phyloP scores from a whole-genome alignment of 2,888 invertebrate genomes.

The Meiosimyza decipiens region DNA sequence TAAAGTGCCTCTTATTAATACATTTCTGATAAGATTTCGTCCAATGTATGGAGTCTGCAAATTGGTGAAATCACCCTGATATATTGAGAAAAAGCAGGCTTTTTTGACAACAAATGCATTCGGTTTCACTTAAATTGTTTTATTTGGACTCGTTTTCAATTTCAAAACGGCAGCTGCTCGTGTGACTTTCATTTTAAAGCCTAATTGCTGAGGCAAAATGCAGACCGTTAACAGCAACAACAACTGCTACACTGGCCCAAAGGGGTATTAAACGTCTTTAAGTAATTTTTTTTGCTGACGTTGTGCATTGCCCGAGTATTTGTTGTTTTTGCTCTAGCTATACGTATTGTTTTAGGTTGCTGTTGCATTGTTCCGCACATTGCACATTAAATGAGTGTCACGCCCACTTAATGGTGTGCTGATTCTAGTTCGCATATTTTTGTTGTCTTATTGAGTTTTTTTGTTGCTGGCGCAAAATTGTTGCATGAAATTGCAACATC shows the following conservation, averaged over 20 bases:
- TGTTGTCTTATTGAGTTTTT: not conserved
- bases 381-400: slow-evolving; percentile 48
- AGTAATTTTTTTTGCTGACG: too few relatives aligned
- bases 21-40: too few relatives aligned
- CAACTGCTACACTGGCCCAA: not conserved
- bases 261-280: too few relatives aligned
- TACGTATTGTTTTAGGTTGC: not conserved
- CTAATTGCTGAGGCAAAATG: slow-evolving; percentile 11
- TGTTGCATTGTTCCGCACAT: slow-evolving; percentile 44
- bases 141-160: too few relatives aligned
- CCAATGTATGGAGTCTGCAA: too few relatives aligned
- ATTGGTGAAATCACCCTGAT: too few relatives aligned
- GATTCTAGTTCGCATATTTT: slow-evolving; percentile 44
- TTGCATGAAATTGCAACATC: too few relatives aligned
- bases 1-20: too few relatives aligned
- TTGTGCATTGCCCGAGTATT: not conserved
- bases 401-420: slow-evolving; percentile 50
- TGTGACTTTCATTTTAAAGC: slow-evolving; percentile 3
- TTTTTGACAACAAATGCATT: too few relatives aligned
- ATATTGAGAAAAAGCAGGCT: too few relatives aligned
- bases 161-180: not conserved
- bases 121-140: too few relatives aligned
- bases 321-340: slow-evolving; percentile 31
- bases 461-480: not conserved
- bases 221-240: slow-evolving; percentile 9